Evolutionary conservation across 2,113 vertebrate species (phyloP).

Genomic region (Tauraco erythrolophus): DNA sequence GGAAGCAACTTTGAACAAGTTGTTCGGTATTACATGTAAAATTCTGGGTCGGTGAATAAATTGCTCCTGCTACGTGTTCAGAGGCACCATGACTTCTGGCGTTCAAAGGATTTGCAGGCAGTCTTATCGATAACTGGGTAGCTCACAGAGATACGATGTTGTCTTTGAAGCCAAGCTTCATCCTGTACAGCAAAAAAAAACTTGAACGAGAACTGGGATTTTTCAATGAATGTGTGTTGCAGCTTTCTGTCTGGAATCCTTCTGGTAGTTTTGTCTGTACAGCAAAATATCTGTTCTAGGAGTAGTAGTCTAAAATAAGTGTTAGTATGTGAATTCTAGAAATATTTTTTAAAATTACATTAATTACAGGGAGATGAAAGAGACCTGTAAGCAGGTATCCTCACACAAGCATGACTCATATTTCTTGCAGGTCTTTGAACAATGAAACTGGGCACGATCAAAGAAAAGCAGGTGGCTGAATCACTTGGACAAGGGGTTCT

Average conservation of each 20-base stretch:
- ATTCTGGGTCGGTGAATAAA: neutral
- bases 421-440: conserved; percentile 15
- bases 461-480: conserved; percentile 29
- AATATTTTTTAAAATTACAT: neutral
- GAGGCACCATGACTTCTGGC: neutral
- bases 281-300: neutral
- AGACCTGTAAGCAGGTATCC: neutral
- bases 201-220: neutral
- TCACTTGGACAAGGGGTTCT: conserved; percentile 18
- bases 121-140: neutral
- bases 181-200: neutral
- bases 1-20: conserved; percentile 44
- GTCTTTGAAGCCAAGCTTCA: neutral
- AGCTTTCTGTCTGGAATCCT: neutral
- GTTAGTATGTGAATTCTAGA: neutral
- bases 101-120: neutral
- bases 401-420: conserved; percentile 26
- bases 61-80: neutral
- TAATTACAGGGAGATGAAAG: conserved; percentile 45
- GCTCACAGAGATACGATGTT: neutral
- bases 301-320: neutral
- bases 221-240: neutral
- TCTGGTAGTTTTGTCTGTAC: neutral
- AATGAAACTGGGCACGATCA: neutral
- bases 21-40: neutral